Evolutionary conservation across 2,888 invertebrate species (phyloP), one percentile per base, ranked within the genome.

Genomic region (Sesia bembeciformis): DNA sequence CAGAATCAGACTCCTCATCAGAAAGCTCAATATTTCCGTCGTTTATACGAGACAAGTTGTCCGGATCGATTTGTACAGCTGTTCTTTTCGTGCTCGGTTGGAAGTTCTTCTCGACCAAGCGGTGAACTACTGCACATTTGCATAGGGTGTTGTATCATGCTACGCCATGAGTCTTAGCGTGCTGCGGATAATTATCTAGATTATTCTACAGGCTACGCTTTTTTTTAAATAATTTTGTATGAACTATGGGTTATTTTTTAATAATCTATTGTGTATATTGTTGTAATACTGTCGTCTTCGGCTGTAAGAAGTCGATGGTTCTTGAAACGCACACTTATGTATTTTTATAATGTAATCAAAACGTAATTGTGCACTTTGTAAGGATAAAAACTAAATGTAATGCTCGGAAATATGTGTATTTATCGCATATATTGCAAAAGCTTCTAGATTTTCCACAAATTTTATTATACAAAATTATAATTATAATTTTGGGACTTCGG

Each of bases 1-100:
- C 6, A 6, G 38, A 7, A 38, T 57, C 70, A 4, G 57, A 68
- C 4, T 76, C 74, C 51, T 64, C 72, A 8, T 55, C 69, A 0
- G 55, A 65, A 38, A 46, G 60, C 41, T 90, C 91, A 40, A 78
- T 92, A 56, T 83, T 92, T 60, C 91, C 91, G 0, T 90, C 91
- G 55, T 86, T 92, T 51, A 84, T 92, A 51, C 90, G 91, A 49
- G 86, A 90, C 63, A 90, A 90, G 60, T 70, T 91, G 8, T 88
- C 91, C 23, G 90, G 91, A 0, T 90, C 91, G 3, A 85, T 91
- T 54, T 92, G 92, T 81, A 92, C 92, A 3, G 92, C 92, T 4
- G 91, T 93, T 40, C 84, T 93, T 54, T 90, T 92, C 69, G 84
- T 92, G 74, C 84, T 93, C 3, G 92, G 93, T 6, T 93, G 92